Conservation (phyloP, 2,797 vertebrate species). For the Acipenser ruthenus region DNA sequence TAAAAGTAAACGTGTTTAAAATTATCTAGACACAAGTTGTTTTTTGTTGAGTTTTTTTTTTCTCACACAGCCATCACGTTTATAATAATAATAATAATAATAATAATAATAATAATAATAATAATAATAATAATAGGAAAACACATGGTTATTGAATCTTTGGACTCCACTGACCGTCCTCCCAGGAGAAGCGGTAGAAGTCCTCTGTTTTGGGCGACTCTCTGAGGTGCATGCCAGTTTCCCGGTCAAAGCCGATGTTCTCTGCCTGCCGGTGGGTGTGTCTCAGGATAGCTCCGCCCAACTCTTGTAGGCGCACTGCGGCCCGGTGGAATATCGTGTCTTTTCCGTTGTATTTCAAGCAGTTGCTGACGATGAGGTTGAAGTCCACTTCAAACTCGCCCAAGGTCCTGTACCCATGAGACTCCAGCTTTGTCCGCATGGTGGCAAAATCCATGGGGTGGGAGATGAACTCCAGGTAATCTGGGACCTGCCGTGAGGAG, state of each 20-base stretch:
- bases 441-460: constrained; percentile 97
- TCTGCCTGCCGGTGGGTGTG: constrained; percentile 86
- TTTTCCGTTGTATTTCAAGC: constrained; percentile 96
- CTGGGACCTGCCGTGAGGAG: constrained; percentile 78
- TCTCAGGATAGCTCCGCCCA: constrained; percentile 84
- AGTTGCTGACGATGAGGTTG: constrained; percentile 95
- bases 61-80: no score
- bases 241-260: constrained; percentile 80
- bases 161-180: constrained; percentile 75
- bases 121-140: no score
- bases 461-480: constrained; percentile 96
- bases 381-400: constrained; percentile 91
- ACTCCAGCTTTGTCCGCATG: constrained; percentile 90
- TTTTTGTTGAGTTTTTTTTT: no score
- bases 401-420: constrained; percentile 83
- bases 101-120: no score
- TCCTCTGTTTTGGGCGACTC: constrained; percentile 76
- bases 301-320: constrained; percentile 81
- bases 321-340: constrained; percentile 95
- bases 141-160: neutral
- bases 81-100: no score
- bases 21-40: no score
- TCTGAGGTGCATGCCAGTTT: constrained; percentile 82
- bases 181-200: constrained; percentile 87
- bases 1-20: no score